A percentile compares a stretch with the other conserved stretches of the same genome.
Evolutionary conservation across 2,888 invertebrate genomes (phyloP).

Genomic region (Stenodema calcarata): DNA sequence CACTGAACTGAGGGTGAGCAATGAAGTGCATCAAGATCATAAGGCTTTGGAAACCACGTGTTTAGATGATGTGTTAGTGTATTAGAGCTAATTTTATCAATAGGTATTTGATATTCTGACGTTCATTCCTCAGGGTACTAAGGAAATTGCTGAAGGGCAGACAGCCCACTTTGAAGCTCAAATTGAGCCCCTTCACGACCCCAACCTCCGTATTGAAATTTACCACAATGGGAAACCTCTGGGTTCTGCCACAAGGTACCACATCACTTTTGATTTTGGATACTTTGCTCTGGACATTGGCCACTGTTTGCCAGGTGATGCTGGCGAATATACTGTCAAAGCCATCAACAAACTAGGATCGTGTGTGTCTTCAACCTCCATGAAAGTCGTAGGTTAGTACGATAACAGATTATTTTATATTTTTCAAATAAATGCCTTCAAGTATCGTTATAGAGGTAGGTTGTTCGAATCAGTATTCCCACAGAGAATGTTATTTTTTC

Average conservation of each 20-base stretch:
- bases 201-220: constrained; percentile 87
- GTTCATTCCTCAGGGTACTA: constrained; percentile 74
- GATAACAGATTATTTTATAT: too few species aligned
- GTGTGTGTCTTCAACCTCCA: constrained; percentile 80
- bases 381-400: constrained; percentile 70
- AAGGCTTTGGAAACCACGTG: too few species aligned
- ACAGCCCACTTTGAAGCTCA: constrained; percentile 95
- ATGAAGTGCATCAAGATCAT: too few species aligned
- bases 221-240: constrained; percentile 92
- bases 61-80: too few species aligned
- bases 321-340: constrained; percentile 91
- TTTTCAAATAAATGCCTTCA: neutral
- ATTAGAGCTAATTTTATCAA: too few species aligned
- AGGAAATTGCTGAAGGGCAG: constrained; percentile 88
- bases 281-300: constrained; percentile 95
- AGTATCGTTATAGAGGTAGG: too few species aligned
- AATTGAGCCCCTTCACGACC: constrained; percentile 88
- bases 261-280: constrained; percentile 96
- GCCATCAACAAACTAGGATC: constrained; percentile 92
- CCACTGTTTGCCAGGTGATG: constrained; percentile 93
- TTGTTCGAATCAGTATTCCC: neutral
- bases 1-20: constrained; percentile 72
- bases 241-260: constrained; percentile 88
- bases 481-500: constrained; percentile 10
- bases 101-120: too few species aligned